Conservation (phyloP, 1,140 invertebrate species). For the Dendroctonus valens region DNA sequence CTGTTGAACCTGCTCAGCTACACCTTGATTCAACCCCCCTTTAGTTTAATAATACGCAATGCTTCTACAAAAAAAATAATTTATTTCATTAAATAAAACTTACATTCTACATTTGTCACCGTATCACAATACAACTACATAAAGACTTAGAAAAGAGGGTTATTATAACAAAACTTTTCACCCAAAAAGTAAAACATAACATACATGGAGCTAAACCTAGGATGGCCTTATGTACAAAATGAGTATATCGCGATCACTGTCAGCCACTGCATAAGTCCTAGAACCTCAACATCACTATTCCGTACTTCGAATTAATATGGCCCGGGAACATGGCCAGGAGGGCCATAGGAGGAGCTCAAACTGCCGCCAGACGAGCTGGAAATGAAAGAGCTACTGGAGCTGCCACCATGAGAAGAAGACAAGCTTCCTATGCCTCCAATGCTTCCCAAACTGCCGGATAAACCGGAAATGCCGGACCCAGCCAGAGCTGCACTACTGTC, state of each 20-base stretch:
- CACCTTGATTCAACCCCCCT: no score
- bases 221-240: conserved; percentile 11
- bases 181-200: no score
- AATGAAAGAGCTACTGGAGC: conserved; percentile 21
- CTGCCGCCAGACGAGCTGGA: conserved; percentile 41
- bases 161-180: no score
- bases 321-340: conserved; percentile 54
- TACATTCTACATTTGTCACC: conserved; percentile 71
- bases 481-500: conserved; percentile 35
- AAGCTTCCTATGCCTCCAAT: conserved; percentile 18
- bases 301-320: conserved; percentile 37
- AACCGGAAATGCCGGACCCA: conserved; percentile 38
- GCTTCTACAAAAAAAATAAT: conserved; percentile 54
- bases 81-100: conserved; percentile 53
- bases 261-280: conserved; percentile 16
- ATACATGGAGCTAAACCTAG: background rate
- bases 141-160: no score
- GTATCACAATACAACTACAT: conserved; percentile 65
- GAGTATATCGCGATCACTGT: conserved; percentile 30
- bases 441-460: conserved; percentile 6
- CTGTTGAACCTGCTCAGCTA: no score
- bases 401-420: conserved; percentile 33
- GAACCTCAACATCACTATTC: conserved; percentile 18
- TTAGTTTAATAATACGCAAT: background rate
- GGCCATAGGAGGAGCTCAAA: conserved; percentile 62